These are phyloP conservation scores for Procapra przewalskii DNA, from an alignment of 2,113 vertebrate species.

Conservation along the genomic window DNA sequence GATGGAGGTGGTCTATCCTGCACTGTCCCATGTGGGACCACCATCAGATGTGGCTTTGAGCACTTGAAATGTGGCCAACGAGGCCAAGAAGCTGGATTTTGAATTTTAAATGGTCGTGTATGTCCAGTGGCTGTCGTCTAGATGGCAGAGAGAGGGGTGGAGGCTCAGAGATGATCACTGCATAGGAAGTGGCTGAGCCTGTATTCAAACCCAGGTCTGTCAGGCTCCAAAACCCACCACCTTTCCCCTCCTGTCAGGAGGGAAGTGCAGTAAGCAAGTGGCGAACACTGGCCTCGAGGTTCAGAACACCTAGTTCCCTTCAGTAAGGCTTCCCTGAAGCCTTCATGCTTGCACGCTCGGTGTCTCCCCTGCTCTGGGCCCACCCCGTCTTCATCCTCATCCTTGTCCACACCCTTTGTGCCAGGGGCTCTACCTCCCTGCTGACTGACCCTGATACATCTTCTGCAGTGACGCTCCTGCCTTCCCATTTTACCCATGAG, in stretches of 20 bases:
- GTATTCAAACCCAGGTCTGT: background rate
- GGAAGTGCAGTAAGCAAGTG: background rate
- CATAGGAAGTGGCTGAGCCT: background rate
- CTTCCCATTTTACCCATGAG: background rate
- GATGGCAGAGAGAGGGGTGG: background rate
- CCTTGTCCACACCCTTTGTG: too few species aligned
- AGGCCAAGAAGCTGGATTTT: background rate
- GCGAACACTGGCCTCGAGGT: accelerated
- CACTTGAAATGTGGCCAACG: background rate
- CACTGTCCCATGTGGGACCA: accelerated
- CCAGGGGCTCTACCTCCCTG: background rate
- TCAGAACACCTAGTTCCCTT: accelerated
- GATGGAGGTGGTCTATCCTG: background rate
- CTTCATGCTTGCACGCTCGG: accelerated
- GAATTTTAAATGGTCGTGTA: background rate
- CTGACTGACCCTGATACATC: background rate
- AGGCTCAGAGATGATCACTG: background rate
- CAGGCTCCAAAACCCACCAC: background rate
- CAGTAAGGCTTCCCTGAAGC: background rate
- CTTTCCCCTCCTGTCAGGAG: background rate
- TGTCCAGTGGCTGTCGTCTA: background rate
- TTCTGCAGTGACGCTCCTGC: accelerated
- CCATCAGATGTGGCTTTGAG: background rate
- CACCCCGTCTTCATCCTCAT: accelerated
- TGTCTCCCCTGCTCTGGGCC: accelerated